Base-by-base conservation (phyloP, 2,113 vertebrate genomes). In the Elephas maximus region DNA sequence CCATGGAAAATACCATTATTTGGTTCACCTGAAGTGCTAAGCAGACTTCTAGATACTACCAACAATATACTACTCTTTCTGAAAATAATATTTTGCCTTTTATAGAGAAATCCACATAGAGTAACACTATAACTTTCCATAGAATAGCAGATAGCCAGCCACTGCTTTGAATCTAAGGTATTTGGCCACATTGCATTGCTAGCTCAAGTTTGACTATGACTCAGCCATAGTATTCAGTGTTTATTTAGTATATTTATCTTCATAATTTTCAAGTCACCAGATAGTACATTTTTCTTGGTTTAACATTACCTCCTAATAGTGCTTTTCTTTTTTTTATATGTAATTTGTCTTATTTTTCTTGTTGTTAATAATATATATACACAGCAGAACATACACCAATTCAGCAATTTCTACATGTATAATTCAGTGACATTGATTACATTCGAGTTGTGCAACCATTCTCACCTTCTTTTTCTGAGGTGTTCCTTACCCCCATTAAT, bases 61-160 rank as follows among this genome's bases (percentile, higher is more conserved):
- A 90, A 65, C 3, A 77, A 83, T 78, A n/a, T 53, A 65, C 7
- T 79, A 57, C 37, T 78, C 26, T 95, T 84, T 88, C 24, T 63
- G 37, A 96, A 95, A 12, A 87, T 93, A 8, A 89, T 85, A 67
- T 37, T 94, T 92, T 93, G n/a, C 88, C 93, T 85, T 97, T 84
- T 83, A 69, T 92, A 79, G 93, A 91, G 71, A 88, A 88, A 79
- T 48, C 14, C 53, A 87, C 37, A 37, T 44, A 4, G 69, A 74
- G 45, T 69, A 77, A 44, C 6, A 77, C 26, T 57, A n/a, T 89
- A 86, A 93, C 60, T 95, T 89, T 26, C 51, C 44, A 62, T 60
- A 4, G n/a, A 84, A 95, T 96, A 67, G 23, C 57, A 93, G 26
- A 60, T 63, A 80, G 17, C 20, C 41, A 80, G 17, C 20, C 41